Percentiles rank a stretch among this genome's conserved stretches.
phyloP scores from a whole-genome alignment of 2,797 vertebrate genomes.

The Erithacus rubecula region DNA sequence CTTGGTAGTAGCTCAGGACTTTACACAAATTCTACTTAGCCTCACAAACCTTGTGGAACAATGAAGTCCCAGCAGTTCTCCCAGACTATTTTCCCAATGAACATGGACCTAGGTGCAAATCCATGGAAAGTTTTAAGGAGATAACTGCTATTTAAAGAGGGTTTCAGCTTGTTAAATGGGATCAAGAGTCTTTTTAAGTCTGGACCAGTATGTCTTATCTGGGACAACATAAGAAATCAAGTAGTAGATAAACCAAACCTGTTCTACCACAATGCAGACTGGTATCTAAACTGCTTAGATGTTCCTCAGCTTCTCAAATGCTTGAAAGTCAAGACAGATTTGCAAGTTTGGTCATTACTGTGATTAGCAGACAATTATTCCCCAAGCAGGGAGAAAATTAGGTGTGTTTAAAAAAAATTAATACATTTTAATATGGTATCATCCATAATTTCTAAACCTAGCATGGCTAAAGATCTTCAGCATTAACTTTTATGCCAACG shows the following conservation, averaged over 20 bases:
- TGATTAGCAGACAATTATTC: neutral
- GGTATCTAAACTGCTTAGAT: neutral
- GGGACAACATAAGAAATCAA: neutral
- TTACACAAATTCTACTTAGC: neutral
- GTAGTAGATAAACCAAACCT: neutral
- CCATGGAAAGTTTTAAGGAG: neutral
- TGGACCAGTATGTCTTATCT: neutral
- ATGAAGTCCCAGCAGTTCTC: neutral
- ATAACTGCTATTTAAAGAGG: neutral
- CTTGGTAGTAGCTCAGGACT: neutral
- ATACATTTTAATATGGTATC: neutral
- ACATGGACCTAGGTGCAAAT: neutral
- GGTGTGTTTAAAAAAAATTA: neutral
- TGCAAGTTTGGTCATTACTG: neutral
- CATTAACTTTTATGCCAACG: neutral
- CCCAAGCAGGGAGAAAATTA: neutral
- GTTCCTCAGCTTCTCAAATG: neutral
- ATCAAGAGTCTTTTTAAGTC: neutral
- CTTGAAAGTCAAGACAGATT: neutral
- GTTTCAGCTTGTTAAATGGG: neutral
- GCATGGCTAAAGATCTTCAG: neutral
- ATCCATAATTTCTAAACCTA: neutral
- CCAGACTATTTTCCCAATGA: neutral
- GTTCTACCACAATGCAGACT: neutral
- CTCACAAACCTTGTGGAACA: neutral